Percentiles rank a stretch among this genome's conserved stretches.
phyloP scores from a whole-genome alignment of 2,113 vertebrate species.

The Geothlypis trichas region DNA sequence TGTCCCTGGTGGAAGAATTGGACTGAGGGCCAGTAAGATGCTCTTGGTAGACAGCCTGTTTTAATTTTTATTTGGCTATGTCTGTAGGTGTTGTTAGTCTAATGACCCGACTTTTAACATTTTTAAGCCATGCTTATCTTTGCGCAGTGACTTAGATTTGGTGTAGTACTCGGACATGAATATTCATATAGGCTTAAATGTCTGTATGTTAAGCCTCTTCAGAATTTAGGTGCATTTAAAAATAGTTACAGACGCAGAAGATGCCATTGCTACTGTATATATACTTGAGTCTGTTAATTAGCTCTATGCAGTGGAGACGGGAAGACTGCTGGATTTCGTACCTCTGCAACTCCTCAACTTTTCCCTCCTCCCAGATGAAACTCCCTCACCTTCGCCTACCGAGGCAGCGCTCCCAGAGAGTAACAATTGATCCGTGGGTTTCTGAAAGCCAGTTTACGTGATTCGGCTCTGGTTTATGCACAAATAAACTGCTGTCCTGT shows the following conservation, averaged over 20 bases:
- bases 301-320: not conserved
- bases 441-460: not conserved
- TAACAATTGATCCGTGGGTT: not conserved
- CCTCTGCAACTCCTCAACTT: not conserved
- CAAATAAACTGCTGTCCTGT: not conserved
- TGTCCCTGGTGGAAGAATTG: not conserved
- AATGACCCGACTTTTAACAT: not conserved
- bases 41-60: not conserved
- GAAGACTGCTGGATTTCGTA: not conserved
- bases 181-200: not conserved
- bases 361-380: not conserved
- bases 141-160: not conserved
- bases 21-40: not conserved
- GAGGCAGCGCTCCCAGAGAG: not conserved
- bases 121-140: not conserved
- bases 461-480: not conserved
- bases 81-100: not conserved
- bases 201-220: not conserved
- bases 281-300: not conserved
- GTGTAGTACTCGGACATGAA: not conserved
- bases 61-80: not conserved
- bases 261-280: not conserved
- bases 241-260: not conserved
- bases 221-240: not conserved
- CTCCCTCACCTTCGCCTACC: fast-evolving